Evolutionary conservation across 30 jellyfish, hydroid and myxozoan species (phyloP), one percentile per base, ranked within the genome.

Genomic region (Aurelia sp.): DNA sequence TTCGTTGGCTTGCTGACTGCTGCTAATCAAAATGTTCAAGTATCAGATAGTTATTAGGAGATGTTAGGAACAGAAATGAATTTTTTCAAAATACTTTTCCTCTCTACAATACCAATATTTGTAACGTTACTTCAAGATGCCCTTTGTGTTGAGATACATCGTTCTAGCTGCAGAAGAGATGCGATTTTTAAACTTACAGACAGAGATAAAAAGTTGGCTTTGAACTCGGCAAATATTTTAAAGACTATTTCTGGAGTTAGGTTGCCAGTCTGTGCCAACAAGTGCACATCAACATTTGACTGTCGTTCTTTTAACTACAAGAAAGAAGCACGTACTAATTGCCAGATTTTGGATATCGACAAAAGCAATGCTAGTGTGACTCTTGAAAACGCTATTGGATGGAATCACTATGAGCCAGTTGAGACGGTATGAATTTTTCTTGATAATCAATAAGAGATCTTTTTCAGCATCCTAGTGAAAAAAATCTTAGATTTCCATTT

Each of bases 161-260:
- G 86, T 30, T 61, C 66, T 13, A 74, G 20, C n/a, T 76, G 86
- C 66, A 74, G 86, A 10, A 58, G 86, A 76, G 86, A 59, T 30
- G 76, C 66, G 1, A 20, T 76, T 17, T 76, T 47, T 22, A 76
- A 55, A 23, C 76, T 74, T 17, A 58, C 86, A 58, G 86, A 76
- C 66, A 59, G 76, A 60, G 67, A 60, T 13, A 76, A 76, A 20
- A 44, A 2, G 3, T 11, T 76, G 64, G 22, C 69, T n/a, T 17
- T 12, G n/a, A 41, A 30, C 3, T 35, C 58, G 0, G 76, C 68
- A 6, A 62, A 62, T 23, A 40, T 61, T 21, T 3, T 76, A 18
- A 3, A 19, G 18, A 41, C 22, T 6, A 18, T 48, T 17, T 31
- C 59, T 0, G 47, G 27, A 19, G 44, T 60, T 44, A 60, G 40